phyloP scores from a whole-genome alignment of 1,140 invertebrate genomes.

The Drosophila sulfurigaster region DNA sequence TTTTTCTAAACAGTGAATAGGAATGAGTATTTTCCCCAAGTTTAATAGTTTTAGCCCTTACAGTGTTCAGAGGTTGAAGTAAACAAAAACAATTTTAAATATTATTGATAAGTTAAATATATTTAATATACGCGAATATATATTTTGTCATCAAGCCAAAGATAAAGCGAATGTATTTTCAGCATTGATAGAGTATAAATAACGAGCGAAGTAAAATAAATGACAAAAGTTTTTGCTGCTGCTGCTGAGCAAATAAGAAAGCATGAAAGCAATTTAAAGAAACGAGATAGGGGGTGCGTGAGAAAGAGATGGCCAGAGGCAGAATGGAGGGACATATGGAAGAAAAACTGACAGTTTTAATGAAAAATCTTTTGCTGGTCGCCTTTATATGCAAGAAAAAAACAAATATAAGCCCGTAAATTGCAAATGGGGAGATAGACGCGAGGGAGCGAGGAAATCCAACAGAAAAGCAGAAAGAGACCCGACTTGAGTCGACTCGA shows the following conservation, averaged over 20 bases:
- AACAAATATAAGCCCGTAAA: conserved; percentile 19
- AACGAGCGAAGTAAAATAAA: conserved; percentile 31
- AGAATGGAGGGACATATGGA: neutral
- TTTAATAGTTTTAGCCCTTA: too few species aligned
- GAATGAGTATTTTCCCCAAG: too few species aligned
- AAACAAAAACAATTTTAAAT: too few species aligned
- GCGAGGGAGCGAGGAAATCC: neutral
- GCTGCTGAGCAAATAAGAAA: conserved; percentile 46
- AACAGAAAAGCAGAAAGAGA: neutral
- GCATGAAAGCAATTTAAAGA: conserved; percentile 71
- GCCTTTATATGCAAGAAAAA: conserved; percentile 9
- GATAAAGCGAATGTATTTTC: neutral
- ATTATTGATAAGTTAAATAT: too few species aligned
- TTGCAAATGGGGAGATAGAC: conserved; percentile 7
- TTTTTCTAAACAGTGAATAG: too few species aligned
- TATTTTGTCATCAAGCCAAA: neutral
- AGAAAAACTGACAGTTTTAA: conserved; percentile 69
- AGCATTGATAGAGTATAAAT: conserved; percentile 27
- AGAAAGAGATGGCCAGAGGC: conserved; percentile 4
- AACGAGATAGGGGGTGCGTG: conserved; percentile 7
- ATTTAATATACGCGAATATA: neutral
- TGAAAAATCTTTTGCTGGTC: conserved; percentile 68
- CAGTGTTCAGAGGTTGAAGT: too few species aligned
- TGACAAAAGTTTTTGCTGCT: conserved; percentile 47
- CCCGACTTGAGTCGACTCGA: neutral